These are phyloP conservation scores for Andrena camellia DNA, from an alignment of 2,888 invertebrate species.

Conservation along the genomic window DNA sequence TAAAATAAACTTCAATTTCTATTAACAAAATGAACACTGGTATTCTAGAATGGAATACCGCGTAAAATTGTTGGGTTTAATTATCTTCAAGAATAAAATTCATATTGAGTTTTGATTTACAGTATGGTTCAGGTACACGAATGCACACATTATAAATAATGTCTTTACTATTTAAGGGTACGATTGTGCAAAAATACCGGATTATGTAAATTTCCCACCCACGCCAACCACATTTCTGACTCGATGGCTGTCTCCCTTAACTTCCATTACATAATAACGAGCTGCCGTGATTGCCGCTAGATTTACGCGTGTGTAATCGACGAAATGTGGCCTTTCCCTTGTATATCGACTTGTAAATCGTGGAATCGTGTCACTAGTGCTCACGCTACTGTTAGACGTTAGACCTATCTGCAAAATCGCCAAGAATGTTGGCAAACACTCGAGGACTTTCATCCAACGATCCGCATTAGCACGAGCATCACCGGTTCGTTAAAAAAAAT, in stretches of 20 bases:
- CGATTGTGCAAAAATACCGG: neutral
- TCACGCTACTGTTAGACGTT: neutral
- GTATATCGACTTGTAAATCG: constrained; percentile 31
- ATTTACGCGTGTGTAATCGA: constrained; percentile 7
- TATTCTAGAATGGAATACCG: too few relatives aligned
- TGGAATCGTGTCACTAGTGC: constrained; percentile 19
- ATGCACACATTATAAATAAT: neutral
- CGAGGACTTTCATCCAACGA: constrained; percentile 43
- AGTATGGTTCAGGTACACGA: neutral
- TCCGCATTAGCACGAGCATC: neutral
- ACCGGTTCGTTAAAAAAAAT: constrained; percentile 14
- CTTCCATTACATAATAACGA: constrained; percentile 19
- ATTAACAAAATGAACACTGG: too few relatives aligned
- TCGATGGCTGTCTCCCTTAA: neutral
- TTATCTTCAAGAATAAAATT: too few relatives aligned
- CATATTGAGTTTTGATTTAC: too few relatives aligned
- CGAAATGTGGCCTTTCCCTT: constrained; percentile 2
- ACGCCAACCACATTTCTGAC: neutral
- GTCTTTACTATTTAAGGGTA: neutral
- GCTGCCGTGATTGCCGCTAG: neutral
- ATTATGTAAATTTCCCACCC: constrained; percentile 17
- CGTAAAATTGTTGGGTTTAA: too few relatives aligned
- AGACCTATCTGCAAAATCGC: constrained; percentile 17
- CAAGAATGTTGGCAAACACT: constrained; percentile 11
- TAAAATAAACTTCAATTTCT: too few relatives aligned